Percentiles rank a stretch among this genome's conserved stretches.
Evolutionary conservation across 2,888 invertebrate genomes (phyloP).

Genomic region (Melikaiella ostensackeni): DNA sequence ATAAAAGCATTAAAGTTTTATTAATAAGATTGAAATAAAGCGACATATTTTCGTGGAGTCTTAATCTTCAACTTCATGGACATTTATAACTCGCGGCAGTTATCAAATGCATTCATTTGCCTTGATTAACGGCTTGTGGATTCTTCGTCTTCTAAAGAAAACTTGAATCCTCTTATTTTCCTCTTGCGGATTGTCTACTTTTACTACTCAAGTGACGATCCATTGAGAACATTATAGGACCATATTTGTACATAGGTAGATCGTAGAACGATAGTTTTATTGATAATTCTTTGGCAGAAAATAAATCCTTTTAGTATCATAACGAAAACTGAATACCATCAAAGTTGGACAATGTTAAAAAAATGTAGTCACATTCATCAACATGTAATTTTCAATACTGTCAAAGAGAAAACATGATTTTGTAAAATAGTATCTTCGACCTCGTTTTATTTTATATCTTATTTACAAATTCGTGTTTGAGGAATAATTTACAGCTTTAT

Average conservation of each 20-base stretch:
- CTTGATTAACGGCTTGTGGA: constrained; percentile 24
- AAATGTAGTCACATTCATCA: neutral
- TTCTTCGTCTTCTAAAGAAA: constrained; percentile 8
- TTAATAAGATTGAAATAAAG: neutral
- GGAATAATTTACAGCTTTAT: neutral
- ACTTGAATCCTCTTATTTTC: constrained; percentile 29
- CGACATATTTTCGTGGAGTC: neutral
- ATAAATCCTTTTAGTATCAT: neutral
- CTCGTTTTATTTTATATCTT: neutral
- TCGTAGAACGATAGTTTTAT: neutral
- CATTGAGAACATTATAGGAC: constrained; percentile 16
- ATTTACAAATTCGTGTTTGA: neutral
- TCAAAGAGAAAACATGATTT: neutral
- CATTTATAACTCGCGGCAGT: constrained; percentile 7
- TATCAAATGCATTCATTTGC: constrained; percentile 21
- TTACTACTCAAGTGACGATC: constrained; percentile 3
- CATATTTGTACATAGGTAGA: neutral
- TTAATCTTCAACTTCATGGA: constrained; percentile 27
- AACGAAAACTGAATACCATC: neutral
- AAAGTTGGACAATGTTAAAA: constrained; percentile 12
- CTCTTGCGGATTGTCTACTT: constrained; percentile 22
- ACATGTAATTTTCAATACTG: no score
- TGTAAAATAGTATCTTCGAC: neutral
- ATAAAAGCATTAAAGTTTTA: no score
- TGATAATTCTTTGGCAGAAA: neutral